Evolutionary conservation across 2,888 invertebrate genomes (phyloP), one percentile per base, ranked within the genome.

Genomic region (Acleris emargana): DNA sequence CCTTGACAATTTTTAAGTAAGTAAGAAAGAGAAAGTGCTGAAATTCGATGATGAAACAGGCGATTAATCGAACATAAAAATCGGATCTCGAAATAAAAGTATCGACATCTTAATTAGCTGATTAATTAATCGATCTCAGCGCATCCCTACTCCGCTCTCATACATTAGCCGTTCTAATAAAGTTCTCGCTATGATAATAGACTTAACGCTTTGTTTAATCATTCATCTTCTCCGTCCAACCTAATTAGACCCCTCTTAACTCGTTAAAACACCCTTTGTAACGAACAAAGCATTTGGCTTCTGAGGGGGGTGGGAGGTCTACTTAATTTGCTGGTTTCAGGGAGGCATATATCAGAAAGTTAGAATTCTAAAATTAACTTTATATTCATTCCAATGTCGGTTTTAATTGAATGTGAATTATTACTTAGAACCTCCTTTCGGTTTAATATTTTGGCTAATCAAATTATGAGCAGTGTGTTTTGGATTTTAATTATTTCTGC

Each of bases 121-220:
- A 38, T 38, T 47, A 32, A 18, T 28, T 42, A 16, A 45, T 18
- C 52, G 20, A 42, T 38, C 7, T 5, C 1, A 22, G 66, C 73
- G 67, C 85, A 81, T 69, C 78, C 67, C 84, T 78, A 76, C 55
- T 38, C 70, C 68, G 64, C 69, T 64, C 73, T 76, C 76, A 76
- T 84, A 80, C 83, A 86, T 88, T 87, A 87, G 81, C 88, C 80
- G 81, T 81, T 82, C 84, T 90, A 90, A 91, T 91, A 91, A 92
- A 91, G 90, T 91, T 91, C 89, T 86, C 84, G 83, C 85, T 81
- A 78, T 86, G 85, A 86, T 90, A 89, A 91, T 90, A 89, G 86
- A 90, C 89, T 91, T 91, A 91, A 84, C 89, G 85, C 84, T 84
- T 84, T 87, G 88, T 87, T 90, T 89, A 89, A 91, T 91, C 88